phyloP scores from a whole-genome alignment of 1,140 invertebrate genomes.

The Drosophila melanica region DNA sequence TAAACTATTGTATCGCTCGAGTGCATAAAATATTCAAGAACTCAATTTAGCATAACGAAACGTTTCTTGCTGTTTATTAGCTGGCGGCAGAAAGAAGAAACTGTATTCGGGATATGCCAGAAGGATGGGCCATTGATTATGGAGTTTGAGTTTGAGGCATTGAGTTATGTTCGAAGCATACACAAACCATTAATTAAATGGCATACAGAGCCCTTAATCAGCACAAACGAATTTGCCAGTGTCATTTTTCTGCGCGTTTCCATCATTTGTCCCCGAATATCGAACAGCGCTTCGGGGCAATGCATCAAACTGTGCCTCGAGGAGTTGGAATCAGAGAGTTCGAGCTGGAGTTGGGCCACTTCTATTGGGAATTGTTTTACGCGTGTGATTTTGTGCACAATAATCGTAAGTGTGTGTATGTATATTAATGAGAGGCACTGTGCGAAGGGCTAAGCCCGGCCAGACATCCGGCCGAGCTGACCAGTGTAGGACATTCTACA shows the following conservation, averaged over 20 bases:
- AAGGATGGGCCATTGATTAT: constrained; percentile 50
- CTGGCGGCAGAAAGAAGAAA: neutral
- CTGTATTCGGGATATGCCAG: neutral
- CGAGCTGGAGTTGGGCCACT: neutral
- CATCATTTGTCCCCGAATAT: constrained; percentile 39
- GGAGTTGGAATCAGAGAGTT: neutral
- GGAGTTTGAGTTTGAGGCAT: constrained; percentile 18
- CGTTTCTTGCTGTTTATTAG: constrained; percentile 15
- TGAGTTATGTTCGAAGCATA: constrained; percentile 46
- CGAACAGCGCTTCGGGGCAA: constrained; percentile 5
- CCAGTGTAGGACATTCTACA: constrained; percentile 11
- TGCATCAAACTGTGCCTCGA: neutral
- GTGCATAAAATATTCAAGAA: constrained; percentile 69
- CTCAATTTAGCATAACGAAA: constrained; percentile 73
- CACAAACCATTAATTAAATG: constrained; percentile 65
- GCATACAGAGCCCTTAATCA: constrained; percentile 18
- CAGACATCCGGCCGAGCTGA: constrained; percentile 37
- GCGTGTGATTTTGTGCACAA: neutral
- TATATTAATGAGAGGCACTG: constrained; percentile 32
- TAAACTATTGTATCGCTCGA: constrained; percentile 54
- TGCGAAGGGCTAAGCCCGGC: neutral
- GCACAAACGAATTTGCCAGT: constrained; percentile 7
- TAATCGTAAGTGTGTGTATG: neutral
- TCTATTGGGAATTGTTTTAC: constrained; percentile 8
- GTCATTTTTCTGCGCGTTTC: constrained; percentile 42